These are phyloP conservation scores for Archips xylosteana DNA, from an alignment of 2,888 invertebrate genomes.

Conservation along the genomic window DNA sequence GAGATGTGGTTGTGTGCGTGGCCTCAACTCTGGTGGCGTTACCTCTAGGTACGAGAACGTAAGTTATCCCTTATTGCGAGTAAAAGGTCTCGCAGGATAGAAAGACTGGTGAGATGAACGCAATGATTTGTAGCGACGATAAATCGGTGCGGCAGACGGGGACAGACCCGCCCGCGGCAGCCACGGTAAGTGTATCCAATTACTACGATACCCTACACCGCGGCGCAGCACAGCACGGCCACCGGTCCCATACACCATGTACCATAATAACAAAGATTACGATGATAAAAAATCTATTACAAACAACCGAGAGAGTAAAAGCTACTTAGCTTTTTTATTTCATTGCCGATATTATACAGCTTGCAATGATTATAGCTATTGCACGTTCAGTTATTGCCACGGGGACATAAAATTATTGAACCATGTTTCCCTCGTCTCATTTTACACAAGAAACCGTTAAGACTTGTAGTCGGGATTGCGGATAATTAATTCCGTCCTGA, in stretches of 20 bases:
- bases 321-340: slow-evolving; percentile 20
- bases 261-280: slow-evolving; percentile 50
- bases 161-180: slow-evolving; percentile 74
- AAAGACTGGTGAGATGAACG: slow-evolving; percentile 63
- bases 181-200: slow-evolving; percentile 80
- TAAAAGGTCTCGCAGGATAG: slow-evolving; percentile 46
- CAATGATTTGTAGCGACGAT: slow-evolving; percentile 77
- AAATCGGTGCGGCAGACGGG: slow-evolving; percentile 70
- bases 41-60: background rate
- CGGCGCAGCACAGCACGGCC: slow-evolving; percentile 49
- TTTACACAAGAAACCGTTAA: slow-evolving; percentile 82
- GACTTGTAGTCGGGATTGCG: slow-evolving; percentile 61
- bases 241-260: slow-evolving; percentile 62
- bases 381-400: slow-evolving; percentile 2
- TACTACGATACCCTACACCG: slow-evolving; percentile 69
- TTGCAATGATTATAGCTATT: background rate
- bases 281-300: slow-evolving; percentile 47
- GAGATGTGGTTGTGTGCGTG: too few relatives aligned
- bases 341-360: slow-evolving; percentile 13
- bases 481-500: slow-evolving; percentile 81
- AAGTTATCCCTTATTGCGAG: slow-evolving; percentile 22
- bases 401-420: slow-evolving; percentile 6
- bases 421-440: slow-evolving; percentile 72
- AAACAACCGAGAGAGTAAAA: slow-evolving; percentile 30
- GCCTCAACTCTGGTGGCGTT: too few relatives aligned